A percentile compares a stretch with the other conserved stretches of the same genome.
Conservation (phyloP, 2,797 vertebrate genomes). For the Tapera naevia region DNA sequence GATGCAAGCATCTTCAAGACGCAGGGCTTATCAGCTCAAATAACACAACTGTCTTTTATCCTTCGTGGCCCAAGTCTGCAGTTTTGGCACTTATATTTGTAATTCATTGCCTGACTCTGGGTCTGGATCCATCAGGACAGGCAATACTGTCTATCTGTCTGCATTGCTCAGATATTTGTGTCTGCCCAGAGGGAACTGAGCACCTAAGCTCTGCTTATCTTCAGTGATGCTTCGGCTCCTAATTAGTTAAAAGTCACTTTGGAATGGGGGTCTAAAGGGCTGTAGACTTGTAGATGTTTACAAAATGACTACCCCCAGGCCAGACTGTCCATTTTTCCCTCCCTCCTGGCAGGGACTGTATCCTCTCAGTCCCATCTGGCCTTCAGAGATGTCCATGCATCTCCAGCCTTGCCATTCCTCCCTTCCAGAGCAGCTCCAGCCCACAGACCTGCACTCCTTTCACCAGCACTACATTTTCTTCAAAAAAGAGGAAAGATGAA, state of each 20-base stretch:
- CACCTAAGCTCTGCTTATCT: constrained; percentile 22
- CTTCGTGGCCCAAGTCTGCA: not conserved
- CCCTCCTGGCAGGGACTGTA: not conserved
- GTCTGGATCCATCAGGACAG: constrained; percentile 25
- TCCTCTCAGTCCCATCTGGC: not conserved
- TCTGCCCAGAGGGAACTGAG: not conserved
- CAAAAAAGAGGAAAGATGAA: not conserved
- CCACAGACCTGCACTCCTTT: not conserved
- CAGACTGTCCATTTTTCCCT: not conserved
- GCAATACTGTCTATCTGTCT: not conserved
- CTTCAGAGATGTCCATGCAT: not conserved
- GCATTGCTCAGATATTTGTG: constrained; percentile 8
- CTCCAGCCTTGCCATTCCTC: not conserved
- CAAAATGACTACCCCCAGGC: not conserved
- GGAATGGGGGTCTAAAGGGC: not conserved
- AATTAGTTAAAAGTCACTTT: constrained; percentile 47
- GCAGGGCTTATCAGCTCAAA: constrained; percentile 15
- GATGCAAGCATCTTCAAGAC: not conserved
- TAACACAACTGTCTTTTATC: constrained; percentile 46
- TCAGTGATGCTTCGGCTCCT: not conserved
- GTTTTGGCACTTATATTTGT: constrained; percentile 46
- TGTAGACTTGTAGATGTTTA: not conserved
- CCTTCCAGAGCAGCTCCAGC: not conserved
- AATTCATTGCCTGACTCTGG: constrained; percentile 29
- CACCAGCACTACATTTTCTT: not conserved